phyloP scores from a whole-genome alignment of 2,888 invertebrate species.

The Folsomia manolachei region DNA sequence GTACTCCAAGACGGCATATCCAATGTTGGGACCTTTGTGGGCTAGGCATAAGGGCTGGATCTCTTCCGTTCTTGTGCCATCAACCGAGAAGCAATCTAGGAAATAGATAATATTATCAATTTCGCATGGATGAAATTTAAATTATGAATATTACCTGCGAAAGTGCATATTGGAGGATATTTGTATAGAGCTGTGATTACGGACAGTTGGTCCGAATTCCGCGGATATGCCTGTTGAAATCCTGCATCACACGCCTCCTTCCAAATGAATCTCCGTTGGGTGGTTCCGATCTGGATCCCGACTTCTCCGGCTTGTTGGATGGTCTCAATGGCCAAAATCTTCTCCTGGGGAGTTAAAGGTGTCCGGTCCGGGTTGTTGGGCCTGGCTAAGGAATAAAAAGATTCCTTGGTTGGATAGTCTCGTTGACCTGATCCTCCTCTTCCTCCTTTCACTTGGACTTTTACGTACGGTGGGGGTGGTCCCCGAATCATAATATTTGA shows the following conservation, averaged over 20 bases:
- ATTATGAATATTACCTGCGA: not conserved
- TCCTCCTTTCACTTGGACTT: slow-evolving; percentile 28
- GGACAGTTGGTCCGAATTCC: not conserved
- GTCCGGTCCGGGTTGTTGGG: no score
- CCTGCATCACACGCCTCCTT: not conserved
- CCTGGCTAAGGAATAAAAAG: no score
- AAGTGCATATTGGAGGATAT: not conserved
- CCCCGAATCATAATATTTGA: no score
- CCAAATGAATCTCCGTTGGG: not conserved
- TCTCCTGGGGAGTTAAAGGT: no score
- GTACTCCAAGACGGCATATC: not conserved
- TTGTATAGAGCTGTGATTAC: not conserved
- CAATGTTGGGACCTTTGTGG: not conserved
- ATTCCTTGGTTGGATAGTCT: no score
- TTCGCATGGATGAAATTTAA: not conserved
- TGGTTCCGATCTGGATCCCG: not conserved
- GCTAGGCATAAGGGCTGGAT: not conserved
- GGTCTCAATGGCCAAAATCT: not conserved
- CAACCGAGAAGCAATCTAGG: not conserved
- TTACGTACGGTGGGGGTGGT: no score
- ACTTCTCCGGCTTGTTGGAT: not conserved
- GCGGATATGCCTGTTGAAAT: not conserved
- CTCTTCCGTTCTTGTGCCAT: not conserved
- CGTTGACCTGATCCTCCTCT: no score
- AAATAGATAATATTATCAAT: no score